Base-by-base conservation (phyloP, 2,888 invertebrate species). In the Creontiades dilutus region DNA sequence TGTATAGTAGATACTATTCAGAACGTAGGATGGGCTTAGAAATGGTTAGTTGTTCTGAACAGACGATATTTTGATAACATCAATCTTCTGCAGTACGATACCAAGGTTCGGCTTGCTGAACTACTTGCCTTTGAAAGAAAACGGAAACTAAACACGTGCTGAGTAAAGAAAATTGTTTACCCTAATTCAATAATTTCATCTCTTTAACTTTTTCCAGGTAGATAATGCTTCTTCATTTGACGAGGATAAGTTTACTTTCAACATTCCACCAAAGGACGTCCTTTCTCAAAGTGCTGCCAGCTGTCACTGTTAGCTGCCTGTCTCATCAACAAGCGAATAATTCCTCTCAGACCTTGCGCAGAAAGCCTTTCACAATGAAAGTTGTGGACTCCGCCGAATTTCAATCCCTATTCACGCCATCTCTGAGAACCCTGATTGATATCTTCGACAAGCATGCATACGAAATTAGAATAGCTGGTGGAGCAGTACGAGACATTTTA, bases 391-490 rank as follows among this genome's bases (percentile, higher is more conserved):
- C 95, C 11, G 95, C 95, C 3, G 96, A 97, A 93, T 97, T 98
- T 92, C 95, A 95, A 91, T 95, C 95, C 61, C 94, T 98, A 89
- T 97, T 99, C 92, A 97, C 97, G 0, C 95, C 96, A 12, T 98
- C 99, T 93, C 94, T 99, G 84, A 93, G 94, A 37, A 93, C 94
- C 13, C 94, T 99, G 14, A 94, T 95, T 27, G 94, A 94, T 2
- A 92, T 99, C 13, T 99, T 99, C 93, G 95, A 96, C 90, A 96
- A 96, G 92, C 95, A 97, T 93, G 89, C 91, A 7, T 95, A 96
- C 94, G 98, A 99, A 93, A 94, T 99, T 90, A 94, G 99, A 92
- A 96, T 99, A 90, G 99, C 99, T 68, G 99, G 99, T 80, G 99
- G 99, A 7, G 99, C 99, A 23, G 99, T 99, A 0, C 95, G 97